Base-by-base conservation (phyloP, 2,113 vertebrate genomes). In the Emydura subglobosa region DNA sequence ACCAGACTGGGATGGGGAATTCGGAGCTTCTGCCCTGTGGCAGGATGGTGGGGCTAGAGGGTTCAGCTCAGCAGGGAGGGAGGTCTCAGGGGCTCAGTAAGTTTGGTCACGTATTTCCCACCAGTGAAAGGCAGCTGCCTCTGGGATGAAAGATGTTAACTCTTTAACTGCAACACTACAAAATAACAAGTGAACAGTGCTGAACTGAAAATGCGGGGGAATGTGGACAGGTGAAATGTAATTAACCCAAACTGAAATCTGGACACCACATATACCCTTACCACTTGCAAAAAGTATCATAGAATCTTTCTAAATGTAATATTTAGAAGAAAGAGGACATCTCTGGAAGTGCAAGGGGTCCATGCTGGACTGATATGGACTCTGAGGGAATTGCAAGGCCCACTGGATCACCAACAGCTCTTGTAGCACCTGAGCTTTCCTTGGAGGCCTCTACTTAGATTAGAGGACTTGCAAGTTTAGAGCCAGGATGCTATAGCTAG, bases 141-240 rank as follows among this genome's bases (percentile, higher is more conserved):
- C 55, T 72, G 1, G 13, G 16, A 54, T 74, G 81, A 92, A 65
- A 95, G 82, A 12, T 34, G 74, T 61, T 0, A 55, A n/a, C 22
- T 31, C 89, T 94, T 94, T 89, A 93, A 88, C 83, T 90, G 65
- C 42, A 93, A 8, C 0, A 3, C 31, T 87, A 31, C 76, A 65
- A 94, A 94, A 14, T 79, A 94, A 4, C 88, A 93, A 93, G 54
- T 91, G 85, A 96, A 92, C 39, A 92, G 86, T 79, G 74, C 10
- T 74, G 53, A 61, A 89, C 21, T 8, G 14, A 7, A 91, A 22
- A 74, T 72, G 68, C 19, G 79, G 17, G 84, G 44, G 16, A n/a
- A 42, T 85, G 50, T 55, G 91, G 92, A 31, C 22, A 61, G 22
- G 34, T 31, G 39, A 89, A 91, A 88, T 83, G 17, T 42, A 80